phyloP scores from a whole-genome alignment of 2,113 vertebrate genomes.

The Saccopteryx leptura region DNA sequence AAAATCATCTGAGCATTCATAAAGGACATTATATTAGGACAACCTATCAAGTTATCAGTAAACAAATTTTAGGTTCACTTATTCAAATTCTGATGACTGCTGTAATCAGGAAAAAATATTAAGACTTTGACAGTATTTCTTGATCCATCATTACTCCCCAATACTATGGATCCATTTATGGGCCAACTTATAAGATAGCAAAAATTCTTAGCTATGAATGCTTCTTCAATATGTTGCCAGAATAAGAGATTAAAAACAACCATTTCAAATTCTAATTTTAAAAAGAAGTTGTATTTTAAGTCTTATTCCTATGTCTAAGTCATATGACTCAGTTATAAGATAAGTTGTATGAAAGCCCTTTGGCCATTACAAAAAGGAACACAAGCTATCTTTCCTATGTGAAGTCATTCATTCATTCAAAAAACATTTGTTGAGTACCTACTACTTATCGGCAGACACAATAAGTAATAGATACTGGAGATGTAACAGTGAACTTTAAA shows the following conservation, averaged over 20 bases:
- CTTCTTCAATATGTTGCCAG: slow-evolving; percentile 17
- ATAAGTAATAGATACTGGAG: neutral
- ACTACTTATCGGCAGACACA: neutral
- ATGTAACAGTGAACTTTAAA: neutral
- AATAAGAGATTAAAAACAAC: slow-evolving; percentile 20
- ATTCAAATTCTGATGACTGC: slow-evolving; percentile 8
- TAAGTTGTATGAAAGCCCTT: slow-evolving; percentile 18
- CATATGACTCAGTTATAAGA: slow-evolving; percentile 10
- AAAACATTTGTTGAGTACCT: slow-evolving; percentile 8
- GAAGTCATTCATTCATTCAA: slow-evolving; percentile 46
- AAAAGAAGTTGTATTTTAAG: slow-evolving; percentile 50
- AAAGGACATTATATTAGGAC: neutral
- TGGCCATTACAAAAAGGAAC: slow-evolving; percentile 3
- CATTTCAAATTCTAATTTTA: slow-evolving; percentile 63
- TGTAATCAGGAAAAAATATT: slow-evolving; percentile 38
- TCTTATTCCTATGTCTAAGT: slow-evolving; percentile 38
- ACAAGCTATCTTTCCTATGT: neutral
- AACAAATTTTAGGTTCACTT: slow-evolving; percentile 55
- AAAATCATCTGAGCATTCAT: slow-evolving; percentile 46
- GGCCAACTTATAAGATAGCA: slow-evolving; percentile 10
- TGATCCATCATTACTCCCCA: neutral
- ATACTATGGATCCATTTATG: slow-evolving; percentile 52
- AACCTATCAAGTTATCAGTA: slow-evolving; percentile 13
- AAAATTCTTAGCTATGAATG: slow-evolving; percentile 5
- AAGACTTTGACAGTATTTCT: slow-evolving; percentile 11